Conservation (phyloP, 1,140 invertebrate genomes). For the Drosophila nebulosa region DNA sequence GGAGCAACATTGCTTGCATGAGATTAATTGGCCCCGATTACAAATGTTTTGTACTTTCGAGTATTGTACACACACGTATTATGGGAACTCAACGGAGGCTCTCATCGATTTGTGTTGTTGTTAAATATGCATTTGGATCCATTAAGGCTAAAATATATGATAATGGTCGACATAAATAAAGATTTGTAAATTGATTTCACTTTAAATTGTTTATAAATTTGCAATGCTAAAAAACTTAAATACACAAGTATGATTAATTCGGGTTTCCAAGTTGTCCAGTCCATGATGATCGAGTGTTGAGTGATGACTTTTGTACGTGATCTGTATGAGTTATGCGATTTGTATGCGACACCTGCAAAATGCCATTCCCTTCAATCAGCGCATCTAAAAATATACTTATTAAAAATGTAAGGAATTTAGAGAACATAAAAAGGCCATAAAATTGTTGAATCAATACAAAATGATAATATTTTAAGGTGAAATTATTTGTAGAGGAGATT, state of each 20-base stretch:
- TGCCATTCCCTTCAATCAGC: background rate
- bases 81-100: background rate
- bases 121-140: conserved; percentile 75
- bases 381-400: background rate
- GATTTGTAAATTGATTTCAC: conserved; percentile 11
- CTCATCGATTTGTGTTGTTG: conserved; percentile 48
- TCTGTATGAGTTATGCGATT: conserved; percentile 22
- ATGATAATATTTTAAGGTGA: too few species aligned
- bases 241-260: conserved; percentile 3
- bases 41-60: conserved; percentile 68
- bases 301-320: conserved; percentile 37
- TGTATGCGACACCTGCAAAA: background rate
- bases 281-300: conserved; percentile 15
- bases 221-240: conserved; percentile 18
- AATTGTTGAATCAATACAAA: too few species aligned
- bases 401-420: background rate
- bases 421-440: too few species aligned
- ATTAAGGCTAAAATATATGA: conserved; percentile 69
- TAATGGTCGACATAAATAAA: conserved; percentile 58
- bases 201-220: conserved; percentile 12
- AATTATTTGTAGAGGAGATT: too few species aligned
- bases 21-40: conserved; percentile 76
- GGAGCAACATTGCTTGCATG: conserved; percentile 12
- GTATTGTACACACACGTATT: conserved; percentile 29
- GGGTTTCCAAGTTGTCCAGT: conserved; percentile 1